Percentiles rank a stretch among this genome's conserved stretches.
Evolutionary conservation across 2,888 invertebrate species (phyloP).

Genomic region (Dastarcus helophoroides): DNA sequence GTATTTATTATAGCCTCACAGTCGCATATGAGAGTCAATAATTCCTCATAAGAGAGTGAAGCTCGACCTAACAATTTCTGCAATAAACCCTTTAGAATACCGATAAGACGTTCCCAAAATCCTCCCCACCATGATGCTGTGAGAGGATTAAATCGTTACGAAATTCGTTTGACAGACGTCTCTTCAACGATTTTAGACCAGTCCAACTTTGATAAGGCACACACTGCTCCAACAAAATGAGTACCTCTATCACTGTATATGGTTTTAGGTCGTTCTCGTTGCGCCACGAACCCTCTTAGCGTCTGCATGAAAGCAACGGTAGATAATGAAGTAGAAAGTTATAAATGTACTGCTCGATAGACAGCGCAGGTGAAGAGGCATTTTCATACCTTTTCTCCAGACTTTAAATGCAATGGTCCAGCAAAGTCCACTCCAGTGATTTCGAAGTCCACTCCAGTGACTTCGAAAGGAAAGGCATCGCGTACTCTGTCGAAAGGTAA

Average conservation of each 20-base stretch:
- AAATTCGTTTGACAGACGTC: slow-evolving; percentile 4
- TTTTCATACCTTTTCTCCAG: slow-evolving; percentile 24
- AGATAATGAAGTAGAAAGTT: slow-evolving; percentile 23
- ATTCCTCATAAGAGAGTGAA: slow-evolving; percentile 10
- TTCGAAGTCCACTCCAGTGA: slow-evolving; percentile 24
- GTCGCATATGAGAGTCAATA: slow-evolving; percentile 7
- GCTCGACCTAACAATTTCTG: slow-evolving; percentile 6
- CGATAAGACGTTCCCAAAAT: slow-evolving; percentile 7
- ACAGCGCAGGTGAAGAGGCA: slow-evolving; percentile 30
- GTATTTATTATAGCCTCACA: slow-evolving; percentile 11
- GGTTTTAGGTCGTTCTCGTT: slow-evolving; percentile 21
- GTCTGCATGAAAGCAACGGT: slow-evolving; percentile 23
- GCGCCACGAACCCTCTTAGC: slow-evolving; percentile 23
- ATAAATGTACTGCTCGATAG: slow-evolving; percentile 30
- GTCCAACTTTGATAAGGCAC: slow-evolving; percentile 8
- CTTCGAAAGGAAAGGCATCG: too few species aligned
- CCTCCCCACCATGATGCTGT: slow-evolving; percentile 9
- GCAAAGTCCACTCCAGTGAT: slow-evolving; percentile 26
- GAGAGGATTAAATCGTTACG: slow-evolving; percentile 10
- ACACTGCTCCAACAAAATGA: slow-evolving; percentile 26
- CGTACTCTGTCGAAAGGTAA: slow-evolving; percentile 21
- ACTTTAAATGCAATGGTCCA: slow-evolving; percentile 26
- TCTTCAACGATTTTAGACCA: slow-evolving; percentile 8
- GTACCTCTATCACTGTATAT: slow-evolving; percentile 31
- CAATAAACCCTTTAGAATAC: slow-evolving; percentile 8